These are phyloP conservation scores for Tympanuchus pallidicinctus DNA, from an alignment of 2,113 vertebrate species.

Conservation along the genomic window DNA sequence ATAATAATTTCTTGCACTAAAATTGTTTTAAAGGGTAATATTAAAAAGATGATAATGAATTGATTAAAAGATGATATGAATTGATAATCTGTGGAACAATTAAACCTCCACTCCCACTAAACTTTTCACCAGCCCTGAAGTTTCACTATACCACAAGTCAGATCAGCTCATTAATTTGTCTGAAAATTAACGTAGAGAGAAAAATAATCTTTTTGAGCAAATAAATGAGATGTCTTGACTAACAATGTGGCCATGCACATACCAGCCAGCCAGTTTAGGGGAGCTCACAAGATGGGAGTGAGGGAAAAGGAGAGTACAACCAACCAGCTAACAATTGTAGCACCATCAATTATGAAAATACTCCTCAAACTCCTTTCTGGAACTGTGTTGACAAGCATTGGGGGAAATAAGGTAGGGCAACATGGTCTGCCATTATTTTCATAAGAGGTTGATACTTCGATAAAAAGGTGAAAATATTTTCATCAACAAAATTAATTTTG, in stretches of 20 bases:
- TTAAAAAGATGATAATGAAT: neutral
- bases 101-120: neutral
- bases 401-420: neutral
- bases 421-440: neutral
- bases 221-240: neutral
- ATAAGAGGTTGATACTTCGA: neutral
- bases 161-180: neutral
- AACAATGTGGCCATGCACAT: neutral
- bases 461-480: neutral
- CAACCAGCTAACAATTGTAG: fast-evolving
- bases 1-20: neutral
- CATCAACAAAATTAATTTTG: neutral
- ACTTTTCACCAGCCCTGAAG: neutral
- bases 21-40: neutral
- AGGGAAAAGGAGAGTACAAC: neutral
- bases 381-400: neutral
- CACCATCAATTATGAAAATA: neutral
- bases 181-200: neutral
- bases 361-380: neutral
- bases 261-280: neutral
- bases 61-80: neutral
- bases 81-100: neutral
- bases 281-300: fast-evolving
- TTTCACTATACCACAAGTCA: neutral
- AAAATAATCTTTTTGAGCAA: neutral